These are phyloP conservation scores for Sparus aurata DNA, from an alignment of 2,797 vertebrate species.

Conservation along the genomic window DNA sequence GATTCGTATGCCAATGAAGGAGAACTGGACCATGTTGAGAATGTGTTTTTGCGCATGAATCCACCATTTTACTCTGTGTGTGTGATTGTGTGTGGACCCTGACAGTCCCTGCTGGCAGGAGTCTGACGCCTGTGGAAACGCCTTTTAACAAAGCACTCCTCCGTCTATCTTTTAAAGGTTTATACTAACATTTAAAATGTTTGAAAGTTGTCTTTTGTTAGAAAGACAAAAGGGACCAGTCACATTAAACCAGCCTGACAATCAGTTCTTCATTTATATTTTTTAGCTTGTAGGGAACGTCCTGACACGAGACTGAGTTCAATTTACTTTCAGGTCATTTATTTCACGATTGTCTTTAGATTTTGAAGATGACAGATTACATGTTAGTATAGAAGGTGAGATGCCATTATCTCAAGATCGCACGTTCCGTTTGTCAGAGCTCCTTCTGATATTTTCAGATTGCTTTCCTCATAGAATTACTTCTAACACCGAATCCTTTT, in stretches of 20 bases:
- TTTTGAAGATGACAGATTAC: conserved; percentile 3
- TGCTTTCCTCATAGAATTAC: conserved; percentile 9
- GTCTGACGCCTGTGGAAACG: conserved; percentile 49
- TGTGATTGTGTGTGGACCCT: conserved; percentile 39
- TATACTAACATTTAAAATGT: conserved; percentile 31
- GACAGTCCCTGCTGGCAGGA: conserved; percentile 59
- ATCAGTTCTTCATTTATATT: conserved; percentile 49
- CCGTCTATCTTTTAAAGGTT: conserved; percentile 10
- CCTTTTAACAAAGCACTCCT: conserved; percentile 9
- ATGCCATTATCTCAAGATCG: too few relatives aligned
- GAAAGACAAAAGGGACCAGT: conserved; percentile 1
- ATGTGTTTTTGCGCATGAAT: conserved; percentile 21
- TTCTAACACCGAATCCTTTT: conserved; percentile 24
- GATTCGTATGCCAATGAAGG: conserved; percentile 60
- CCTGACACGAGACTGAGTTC: not conserved
- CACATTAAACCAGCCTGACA: conserved; percentile 54
- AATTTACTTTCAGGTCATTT: conserved; percentile 3
- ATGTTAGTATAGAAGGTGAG: too few relatives aligned
- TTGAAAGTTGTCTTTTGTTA: conserved; percentile 8
- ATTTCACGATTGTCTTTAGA: conserved; percentile 10
- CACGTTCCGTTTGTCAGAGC: not conserved
- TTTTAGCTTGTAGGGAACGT: conserved; percentile 1
- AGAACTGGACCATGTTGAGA: conserved; percentile 52
- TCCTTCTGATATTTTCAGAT: conserved; percentile 16
- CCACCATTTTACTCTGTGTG: conserved; percentile 1